These are phyloP conservation scores for Dinothrombium tinctorium DNA, from an alignment of 1,140 invertebrate species.

Conservation along the genomic window DNA sequence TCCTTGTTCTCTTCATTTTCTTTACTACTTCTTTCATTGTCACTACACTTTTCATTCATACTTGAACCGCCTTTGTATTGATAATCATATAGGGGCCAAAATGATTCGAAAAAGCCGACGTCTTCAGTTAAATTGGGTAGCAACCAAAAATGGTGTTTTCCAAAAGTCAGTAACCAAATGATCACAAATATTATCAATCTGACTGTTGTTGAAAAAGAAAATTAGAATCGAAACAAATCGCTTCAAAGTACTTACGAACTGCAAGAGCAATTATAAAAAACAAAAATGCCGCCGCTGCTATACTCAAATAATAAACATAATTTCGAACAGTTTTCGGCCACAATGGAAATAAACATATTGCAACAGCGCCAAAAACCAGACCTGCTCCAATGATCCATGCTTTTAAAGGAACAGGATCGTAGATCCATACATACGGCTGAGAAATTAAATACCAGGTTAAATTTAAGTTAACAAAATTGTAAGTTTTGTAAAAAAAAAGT, in stretches of 20 bases:
- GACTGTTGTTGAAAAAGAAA: conserved; percentile 25
- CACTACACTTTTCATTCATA: too few species aligned
- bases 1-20: too few species aligned
- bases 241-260: conserved; percentile 27
- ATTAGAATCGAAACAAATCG: conserved; percentile 8
- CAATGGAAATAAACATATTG: conserved; percentile 87
- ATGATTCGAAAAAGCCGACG: conserved; percentile 93
- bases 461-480: too few species aligned
- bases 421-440: conserved; percentile 91
- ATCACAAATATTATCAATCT: conserved; percentile 72
- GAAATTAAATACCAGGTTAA: too few species aligned
- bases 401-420: conserved; percentile 86
- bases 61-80: conserved; percentile 44
- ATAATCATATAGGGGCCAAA: conserved; percentile 88
- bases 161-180: conserved; percentile 66
- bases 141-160: conserved; percentile 83
- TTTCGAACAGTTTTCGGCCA: conserved; percentile 84
- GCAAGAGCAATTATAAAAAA: conserved; percentile 74
- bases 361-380: conserved; percentile 74
- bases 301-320: conserved; percentile 87
- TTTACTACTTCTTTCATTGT: too few species aligned
- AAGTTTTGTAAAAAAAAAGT: conserved; percentile 5
- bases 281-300: conserved; percentile 77
- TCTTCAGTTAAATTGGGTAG: conserved; percentile 95
- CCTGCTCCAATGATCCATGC: conserved; percentile 84